These are phyloP conservation scores for Bubalus kerabau DNA, from an alignment of 2,113 vertebrate species.

Conservation along the genomic window DNA sequence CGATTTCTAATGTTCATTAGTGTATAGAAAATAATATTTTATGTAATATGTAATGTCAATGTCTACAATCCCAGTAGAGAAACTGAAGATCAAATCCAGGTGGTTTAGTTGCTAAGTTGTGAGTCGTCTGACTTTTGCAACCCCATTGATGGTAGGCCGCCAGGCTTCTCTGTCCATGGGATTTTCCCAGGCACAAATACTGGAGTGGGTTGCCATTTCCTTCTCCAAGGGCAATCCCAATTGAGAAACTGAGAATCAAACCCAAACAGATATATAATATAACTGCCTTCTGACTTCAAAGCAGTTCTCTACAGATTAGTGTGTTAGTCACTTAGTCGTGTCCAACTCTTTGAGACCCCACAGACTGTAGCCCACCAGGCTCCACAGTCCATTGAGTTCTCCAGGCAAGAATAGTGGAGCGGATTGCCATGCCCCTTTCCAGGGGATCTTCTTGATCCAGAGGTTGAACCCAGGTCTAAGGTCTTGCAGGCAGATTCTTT, in stretches of 20 bases:
- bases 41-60: background rate
- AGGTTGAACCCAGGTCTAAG: background rate
- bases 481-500: background rate
- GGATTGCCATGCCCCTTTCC: background rate
- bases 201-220: background rate
- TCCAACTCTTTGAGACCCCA: background rate
- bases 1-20: background rate
- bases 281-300: background rate
- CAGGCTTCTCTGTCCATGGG: background rate
- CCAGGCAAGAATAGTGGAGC: background rate
- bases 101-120: background rate
- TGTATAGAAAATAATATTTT: background rate
- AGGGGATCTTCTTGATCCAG: background rate
- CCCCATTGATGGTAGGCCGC: rapidly evolving
- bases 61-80: background rate
- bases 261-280: background rate
- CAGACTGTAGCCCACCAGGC: background rate
- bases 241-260: background rate
- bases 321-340: background rate
- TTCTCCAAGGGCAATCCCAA: background rate
- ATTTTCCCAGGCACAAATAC: background rate
- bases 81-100: background rate
- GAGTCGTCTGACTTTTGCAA: background rate
- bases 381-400: background rate
- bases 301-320: background rate